These are phyloP conservation scores for Arothron firmamentum DNA, from an alignment of 2,113 vertebrate genomes.

Conservation along the genomic window DNA sequence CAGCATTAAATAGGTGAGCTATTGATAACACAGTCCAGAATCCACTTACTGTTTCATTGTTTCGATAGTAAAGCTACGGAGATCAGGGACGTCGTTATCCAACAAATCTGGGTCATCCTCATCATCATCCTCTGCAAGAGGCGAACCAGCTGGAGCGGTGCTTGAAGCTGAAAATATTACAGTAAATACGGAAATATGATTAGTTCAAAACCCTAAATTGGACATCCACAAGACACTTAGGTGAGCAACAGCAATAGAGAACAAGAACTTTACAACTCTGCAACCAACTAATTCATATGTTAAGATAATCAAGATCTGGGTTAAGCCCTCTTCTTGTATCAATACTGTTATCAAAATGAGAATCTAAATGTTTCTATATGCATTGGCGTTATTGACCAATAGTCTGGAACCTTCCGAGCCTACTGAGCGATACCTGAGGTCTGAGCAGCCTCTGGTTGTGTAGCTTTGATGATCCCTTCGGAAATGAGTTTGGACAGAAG, in stretches of 20 bases:
- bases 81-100: conserved; percentile 87
- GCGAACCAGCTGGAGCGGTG: conserved; percentile 55
- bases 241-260: not conserved
- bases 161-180: conserved; percentile 1
- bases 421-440: conserved; percentile 64
- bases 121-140: conserved; percentile 77
- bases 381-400: too few relatives aligned
- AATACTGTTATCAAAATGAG: too few relatives aligned
- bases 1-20: not conserved
- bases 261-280: too few relatives aligned
- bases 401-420: too few relatives aligned
- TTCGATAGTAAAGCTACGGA: conserved; percentile 88
- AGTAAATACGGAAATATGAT: not conserved
- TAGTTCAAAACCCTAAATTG: not conserved
- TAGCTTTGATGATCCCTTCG: conserved; percentile 83
- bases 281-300: too few relatives aligned
- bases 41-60: conserved; percentile 88
- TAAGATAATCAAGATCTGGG: too few relatives aligned
- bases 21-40: not conserved
- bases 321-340: too few relatives aligned
- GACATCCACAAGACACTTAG: not conserved
- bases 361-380: too few relatives aligned
- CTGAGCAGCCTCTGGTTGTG: conserved; percentile 73
- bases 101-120: conserved; percentile 84
- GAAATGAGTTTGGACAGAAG: conserved; percentile 89